Evolutionary conservation across 2,797 vertebrate species (phyloP), one percentile per base, ranked within the genome.

Genomic region (Manis crassicaudata): DNA sequence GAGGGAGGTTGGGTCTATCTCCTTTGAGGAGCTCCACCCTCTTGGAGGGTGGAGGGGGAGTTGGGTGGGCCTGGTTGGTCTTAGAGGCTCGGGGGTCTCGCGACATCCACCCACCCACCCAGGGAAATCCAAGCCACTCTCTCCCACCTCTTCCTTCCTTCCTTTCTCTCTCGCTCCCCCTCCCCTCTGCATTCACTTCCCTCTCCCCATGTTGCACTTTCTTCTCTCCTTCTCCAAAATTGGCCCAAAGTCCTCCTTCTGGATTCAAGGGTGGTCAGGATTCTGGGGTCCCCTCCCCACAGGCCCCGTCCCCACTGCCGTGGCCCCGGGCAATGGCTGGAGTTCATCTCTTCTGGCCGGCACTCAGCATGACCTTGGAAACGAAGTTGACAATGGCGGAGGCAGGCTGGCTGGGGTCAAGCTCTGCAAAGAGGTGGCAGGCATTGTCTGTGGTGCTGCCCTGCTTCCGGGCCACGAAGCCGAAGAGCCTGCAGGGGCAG

Each of bases 401-500:
- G 96, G 99, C 99, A 0, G 99, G 99, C 97, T 99, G 99, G 96
- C 99, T 99, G 0, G 99, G 99, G 93, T 99, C 99, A 96, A 99
- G 98, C 98, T 99, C 99, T 0, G 99, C 99, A 21, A 99, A 99
- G 97, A 99, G 99, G 98, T 99, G 99, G 98, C 99, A 99, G 97
- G 99, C 98, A 18, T 99, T 99, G 98, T 99, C 99, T 3, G 99
- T 99, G 96, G 99, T 99, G 98, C 99, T 99, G 97, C 99, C 99
- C 98, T 99, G 99, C 98, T 99, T 99, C 92, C 99, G 99, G 13
- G 99, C 99, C 98, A 99, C 99, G 0, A 99, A 99, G 76, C 99
- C 99, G 0, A 99, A 99, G 98, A 99, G 99, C 98, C 99, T 99
- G 97, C 0, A 81, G 43, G 29, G 40, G 35, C 2, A 3, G 35